Evolutionary conservation across 30 jellyfish, hydroid and myxozoan species (phyloP), one percentile per base, ranked within the genome.

Genomic region (Pelagia noctiluca): DNA sequence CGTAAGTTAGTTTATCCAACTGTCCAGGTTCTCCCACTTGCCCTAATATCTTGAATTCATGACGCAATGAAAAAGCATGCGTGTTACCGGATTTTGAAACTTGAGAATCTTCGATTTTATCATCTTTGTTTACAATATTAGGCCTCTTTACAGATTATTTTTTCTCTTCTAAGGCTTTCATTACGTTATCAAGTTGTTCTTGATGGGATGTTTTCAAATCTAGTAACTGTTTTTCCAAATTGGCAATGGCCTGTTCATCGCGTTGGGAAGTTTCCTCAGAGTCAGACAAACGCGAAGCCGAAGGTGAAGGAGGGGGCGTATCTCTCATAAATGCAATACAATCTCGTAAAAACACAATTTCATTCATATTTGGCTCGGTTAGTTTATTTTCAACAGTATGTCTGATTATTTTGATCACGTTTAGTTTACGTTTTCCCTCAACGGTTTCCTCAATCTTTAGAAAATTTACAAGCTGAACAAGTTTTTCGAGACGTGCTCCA

Each of bases 21-120:
- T 61, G 18, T 11, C 75, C 75, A 61, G 75, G 18, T 11, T 61
- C 35, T 11, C 75, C 36, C 11, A 61, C 23, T 24, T 24, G 75
- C 11, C 75, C 75, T 11, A 13, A 10, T 18, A 61, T 22, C 78
- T 72, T 1, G 38, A 72, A 48, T 48, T 72, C 12, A 42, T 8
- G 57, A 42, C 16, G 57, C 12, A 42, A n/a, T n/a, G n/a, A n/a
- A n/a, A n/a, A n/a, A n/a, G n/a, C n/a, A n/a, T n/a, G n/a, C n/a
- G n/a, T n/a, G n/a, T n/a, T n/a, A n/a, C n/a, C n/a, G n/a, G n/a
- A n/a, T n/a, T n/a, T n/a, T n/a, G n/a, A n/a, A n/a, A n/a, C n/a
- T n/a, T n/a, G n/a, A n/a, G n/a, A n/a, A n/a, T n/a, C n/a, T n/a
- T n/a, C n/a, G n/a, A n/a, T n/a, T n/a, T n/a, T n/a, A n/a, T n/a